Base-by-base conservation (phyloP, 2,888 invertebrate species). In the Heliconius erato region DNA sequence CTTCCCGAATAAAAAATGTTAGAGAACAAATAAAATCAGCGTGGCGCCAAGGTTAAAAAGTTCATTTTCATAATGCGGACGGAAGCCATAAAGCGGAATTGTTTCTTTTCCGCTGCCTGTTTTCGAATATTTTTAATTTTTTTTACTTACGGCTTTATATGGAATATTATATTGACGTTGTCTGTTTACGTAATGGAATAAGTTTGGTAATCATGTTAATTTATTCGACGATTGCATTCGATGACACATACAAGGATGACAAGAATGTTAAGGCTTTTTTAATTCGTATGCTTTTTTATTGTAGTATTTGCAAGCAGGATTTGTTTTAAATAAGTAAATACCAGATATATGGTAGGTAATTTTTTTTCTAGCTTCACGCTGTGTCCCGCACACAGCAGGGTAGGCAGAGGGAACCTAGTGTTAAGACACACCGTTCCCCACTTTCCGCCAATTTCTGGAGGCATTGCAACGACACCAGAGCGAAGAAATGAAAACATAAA, bases 11-110 rank as follows among this genome's bases (percentile, higher is more conserved):
- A 77, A 77, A 77, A 77, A 77, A 77, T 77, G 83, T 84, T 74
- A 82, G 49, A 68, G 72, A 76, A 83, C 79, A 83, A 83, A 83
- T 82, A 84, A 81, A 83, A 81, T 79, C 85, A 71, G 69, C 84
- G 84, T 85, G 86, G 84, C 87, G 87, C 88, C 85, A 88, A 88
- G 87, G 89, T 85, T 91, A 94, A 93, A 94, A 94, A 94, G 91
- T 92, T 94, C 90, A 95, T 94, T 94, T 94, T 93, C 92, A 94
- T 94, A 93, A 94, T 92, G 92, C 91, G 88, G 92, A 89, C 93
- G 94, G 94, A 95, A 93, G 92, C 90, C 88, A 92, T 94, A 94
- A 94, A 94, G 89, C 90, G 90, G 91, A 91, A 93, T 93, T 93
- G 93, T 94, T 94, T 92, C 89, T 92, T 91, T 92, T 91, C 90